A percentile compares a stretch with the other conserved stretches of the same genome.
phyloP scores from a whole-genome alignment of 2,797 vertebrate species.

The Loris lydekkerianus region DNA sequence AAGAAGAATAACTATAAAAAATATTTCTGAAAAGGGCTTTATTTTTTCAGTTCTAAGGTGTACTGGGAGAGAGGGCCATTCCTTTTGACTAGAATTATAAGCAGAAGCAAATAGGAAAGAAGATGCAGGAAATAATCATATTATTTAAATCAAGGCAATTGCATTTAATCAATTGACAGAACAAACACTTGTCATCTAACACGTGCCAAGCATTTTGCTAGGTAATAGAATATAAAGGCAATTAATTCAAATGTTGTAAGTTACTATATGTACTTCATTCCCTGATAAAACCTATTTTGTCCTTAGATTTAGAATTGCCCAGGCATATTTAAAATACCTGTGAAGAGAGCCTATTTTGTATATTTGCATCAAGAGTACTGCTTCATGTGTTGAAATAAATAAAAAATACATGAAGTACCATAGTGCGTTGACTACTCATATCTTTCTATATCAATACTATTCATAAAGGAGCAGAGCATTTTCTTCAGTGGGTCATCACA shows the following conservation, averaged over 20 bases:
- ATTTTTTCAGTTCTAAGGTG: neutral
- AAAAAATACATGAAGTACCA: neutral
- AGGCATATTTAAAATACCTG: neutral
- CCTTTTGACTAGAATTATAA: neutral
- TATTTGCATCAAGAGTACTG: neutral
- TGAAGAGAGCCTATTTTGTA: neutral
- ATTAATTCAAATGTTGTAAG: neutral
- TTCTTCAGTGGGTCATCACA: neutral
- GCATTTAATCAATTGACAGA: neutral
- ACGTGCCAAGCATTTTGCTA: neutral
- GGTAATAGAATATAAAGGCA: neutral
- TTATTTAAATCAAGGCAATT: slow-evolving; percentile 4
- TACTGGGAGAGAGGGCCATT: neutral
- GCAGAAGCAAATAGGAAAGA: neutral
- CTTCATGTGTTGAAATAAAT: neutral
- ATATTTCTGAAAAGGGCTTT: slow-evolving; percentile 7
- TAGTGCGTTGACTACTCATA: neutral
- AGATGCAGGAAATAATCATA: neutral
- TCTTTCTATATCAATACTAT: neutral
- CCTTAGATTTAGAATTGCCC: neutral
- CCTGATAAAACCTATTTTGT: neutral
- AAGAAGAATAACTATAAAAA: slow-evolving; percentile 1
- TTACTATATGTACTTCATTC: neutral
- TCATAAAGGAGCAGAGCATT: neutral
- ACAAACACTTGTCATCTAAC: neutral